phyloP scores from a whole-genome alignment of 2,888 invertebrate genomes.

The Nemurella pictetii region DNA sequence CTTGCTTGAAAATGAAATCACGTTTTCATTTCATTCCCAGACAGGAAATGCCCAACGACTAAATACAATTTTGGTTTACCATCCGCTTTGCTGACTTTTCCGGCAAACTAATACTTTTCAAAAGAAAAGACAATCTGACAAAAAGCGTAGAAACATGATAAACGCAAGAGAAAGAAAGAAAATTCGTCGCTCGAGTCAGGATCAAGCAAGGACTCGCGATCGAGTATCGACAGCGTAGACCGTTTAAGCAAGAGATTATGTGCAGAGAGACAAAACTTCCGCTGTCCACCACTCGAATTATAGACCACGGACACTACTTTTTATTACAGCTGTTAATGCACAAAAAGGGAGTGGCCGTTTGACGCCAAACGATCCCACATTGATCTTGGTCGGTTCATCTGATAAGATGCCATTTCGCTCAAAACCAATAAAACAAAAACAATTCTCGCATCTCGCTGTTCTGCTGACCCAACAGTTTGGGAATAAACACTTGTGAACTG shows the following conservation, averaged over 20 bases:
- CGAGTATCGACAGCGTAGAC: not conserved
- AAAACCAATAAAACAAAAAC: slow-evolving; percentile 23
- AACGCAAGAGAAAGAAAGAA: not conserved
- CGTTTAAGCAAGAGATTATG: not conserved
- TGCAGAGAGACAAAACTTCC: not conserved
- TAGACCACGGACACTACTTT: not conserved
- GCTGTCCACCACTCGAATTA: not conserved
- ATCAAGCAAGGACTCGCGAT: no score
- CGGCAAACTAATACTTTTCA: slow-evolving; percentile 7
- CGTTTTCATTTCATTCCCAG: slow-evolving; percentile 20
- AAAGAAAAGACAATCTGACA: slow-evolving; percentile 6
- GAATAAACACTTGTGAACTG: slow-evolving; percentile 39
- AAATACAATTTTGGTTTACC: slow-evolving; percentile 31
- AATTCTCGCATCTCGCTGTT: slow-evolving; percentile 6
- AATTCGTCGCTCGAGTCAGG: not conserved
- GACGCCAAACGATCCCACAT: not conserved
- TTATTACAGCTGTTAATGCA: not conserved
- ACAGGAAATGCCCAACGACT: slow-evolving; percentile 30
- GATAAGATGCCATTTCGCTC: slow-evolving; percentile 1
- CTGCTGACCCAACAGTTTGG: slow-evolving; percentile 35
- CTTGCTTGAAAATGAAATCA: slow-evolving; percentile 28
- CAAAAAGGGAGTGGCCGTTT: not conserved
- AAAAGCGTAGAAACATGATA: not conserved
- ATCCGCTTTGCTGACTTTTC: slow-evolving; percentile 8
- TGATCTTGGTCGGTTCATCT: not conserved